Evolutionary conservation across 2,113 vertebrate genomes (phyloP), one percentile per base, ranked within the genome.

Genomic region (Periophthalmus modestus): DNA sequence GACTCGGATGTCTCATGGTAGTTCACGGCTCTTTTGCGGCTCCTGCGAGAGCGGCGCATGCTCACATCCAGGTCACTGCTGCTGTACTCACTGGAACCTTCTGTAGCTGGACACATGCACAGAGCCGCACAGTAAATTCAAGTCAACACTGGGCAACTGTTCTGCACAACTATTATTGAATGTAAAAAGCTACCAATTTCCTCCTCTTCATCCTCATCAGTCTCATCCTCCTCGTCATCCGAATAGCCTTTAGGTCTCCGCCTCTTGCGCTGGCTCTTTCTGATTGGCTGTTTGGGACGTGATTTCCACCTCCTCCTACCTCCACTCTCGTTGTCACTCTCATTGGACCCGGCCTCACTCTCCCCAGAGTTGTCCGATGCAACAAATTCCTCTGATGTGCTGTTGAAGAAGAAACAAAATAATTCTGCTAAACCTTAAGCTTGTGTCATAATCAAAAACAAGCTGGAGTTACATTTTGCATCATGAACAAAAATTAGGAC

Each of bases 1-100:
- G 96, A 97, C 86, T 98, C 98, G 0, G 98, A 97, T 24, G 96
- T 96, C 90, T 99, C 98, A 28, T 95, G 94, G 75, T 99, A 99
- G 89, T 99, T 99, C 58, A 99, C 97, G 88, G 94, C 89, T 83
- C 94, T 93, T 91, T 97, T 97, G 84, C 92, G 95, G 82, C 97
- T 98, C 77, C 98, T 92, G 72, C 96, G 94, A 11, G 97, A 99
- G 24, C 98, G 93, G 46, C 98, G 95, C 66, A 96, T 92, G 68
- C 96, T 94, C 46, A 97, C 92, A 78, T 99, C 98, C 89, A 99
- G 93, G 77, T 97, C 97, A 19, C 97, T 96, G 9, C 96, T 96
- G 59, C 95, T 96, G 89, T 90, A 96, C 16, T 97, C 96, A 0
- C 97, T 98, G 79, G 96, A 97, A 69, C 95, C 94, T 18, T 94